Conservation (phyloP, 1,140 invertebrate species). For the Sitobion miscanthi region DNA sequence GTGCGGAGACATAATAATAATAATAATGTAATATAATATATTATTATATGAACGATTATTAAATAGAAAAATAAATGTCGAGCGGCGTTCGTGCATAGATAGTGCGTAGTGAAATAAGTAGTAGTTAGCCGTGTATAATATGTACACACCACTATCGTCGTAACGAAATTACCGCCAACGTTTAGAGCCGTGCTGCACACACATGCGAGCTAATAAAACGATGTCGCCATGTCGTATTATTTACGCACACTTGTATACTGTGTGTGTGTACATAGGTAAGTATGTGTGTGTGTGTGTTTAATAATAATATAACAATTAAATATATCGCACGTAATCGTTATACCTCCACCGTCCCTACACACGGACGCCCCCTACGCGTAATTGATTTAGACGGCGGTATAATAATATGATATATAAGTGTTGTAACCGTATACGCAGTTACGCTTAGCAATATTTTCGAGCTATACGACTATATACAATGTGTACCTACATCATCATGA, state of each 20-base stretch:
- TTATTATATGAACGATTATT: neutral
- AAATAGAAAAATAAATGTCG: slow-evolving; percentile 2
- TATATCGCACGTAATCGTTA: neutral
- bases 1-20: slow-evolving; percentile 1
- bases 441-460: neutral
- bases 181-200: neutral
- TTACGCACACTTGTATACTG: neutral
- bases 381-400: neutral
- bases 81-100: neutral
- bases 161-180: neutral
- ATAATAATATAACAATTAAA: neutral
- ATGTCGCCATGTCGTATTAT: neutral
- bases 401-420: neutral
- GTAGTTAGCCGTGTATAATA: neutral
- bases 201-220: neutral
- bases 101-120: neutral
- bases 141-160: neutral
- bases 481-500: too few species aligned
- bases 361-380: neutral
- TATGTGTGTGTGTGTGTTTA: neutral
- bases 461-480: neutral
- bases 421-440: neutral
- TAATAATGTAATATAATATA: slow-evolving; percentile 15
- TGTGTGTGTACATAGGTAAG: too few species aligned
- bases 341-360: neutral